Conservation (phyloP, 2,113 vertebrate genomes). For the Sterrhoptilus dennistouni region DNA sequence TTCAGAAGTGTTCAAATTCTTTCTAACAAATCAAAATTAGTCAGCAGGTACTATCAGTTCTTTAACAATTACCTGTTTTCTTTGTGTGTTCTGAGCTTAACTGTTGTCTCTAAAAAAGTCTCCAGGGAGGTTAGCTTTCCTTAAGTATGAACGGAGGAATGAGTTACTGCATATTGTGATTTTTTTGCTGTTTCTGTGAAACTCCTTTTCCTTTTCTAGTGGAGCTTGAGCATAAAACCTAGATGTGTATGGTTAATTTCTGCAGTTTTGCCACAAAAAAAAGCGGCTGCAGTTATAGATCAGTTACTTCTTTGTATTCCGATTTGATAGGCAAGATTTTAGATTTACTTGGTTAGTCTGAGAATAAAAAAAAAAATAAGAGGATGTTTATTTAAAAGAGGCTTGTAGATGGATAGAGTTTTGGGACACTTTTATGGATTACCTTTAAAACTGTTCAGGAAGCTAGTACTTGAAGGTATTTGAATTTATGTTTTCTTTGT, state of each 20-base stretch:
- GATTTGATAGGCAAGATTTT: background rate
- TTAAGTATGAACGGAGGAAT: background rate
- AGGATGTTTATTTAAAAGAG: background rate
- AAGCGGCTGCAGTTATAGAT: background rate
- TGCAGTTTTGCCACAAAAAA: background rate
- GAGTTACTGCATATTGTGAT: background rate
- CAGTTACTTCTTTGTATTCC: background rate
- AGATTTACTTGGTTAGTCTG: background rate
- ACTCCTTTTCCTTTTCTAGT: background rate
- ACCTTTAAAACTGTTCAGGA: background rate
- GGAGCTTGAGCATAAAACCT: background rate
- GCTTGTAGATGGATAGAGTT: background rate
- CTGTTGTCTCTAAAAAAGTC: background rate
- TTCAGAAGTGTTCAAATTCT: background rate
- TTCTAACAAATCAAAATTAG: background rate
- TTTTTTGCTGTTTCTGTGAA: background rate
- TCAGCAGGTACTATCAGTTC: background rate
- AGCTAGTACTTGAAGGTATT: background rate
- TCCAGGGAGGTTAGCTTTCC: background rate
- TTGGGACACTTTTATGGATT: background rate
- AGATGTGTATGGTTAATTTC: background rate
- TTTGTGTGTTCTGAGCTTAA: background rate
- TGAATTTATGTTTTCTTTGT: background rate
- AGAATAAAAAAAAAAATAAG: background rate
- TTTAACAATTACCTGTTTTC: background rate